phyloP scores from a whole-genome alignment of 2,888 invertebrate species.

The Rotaria sp. region DNA sequence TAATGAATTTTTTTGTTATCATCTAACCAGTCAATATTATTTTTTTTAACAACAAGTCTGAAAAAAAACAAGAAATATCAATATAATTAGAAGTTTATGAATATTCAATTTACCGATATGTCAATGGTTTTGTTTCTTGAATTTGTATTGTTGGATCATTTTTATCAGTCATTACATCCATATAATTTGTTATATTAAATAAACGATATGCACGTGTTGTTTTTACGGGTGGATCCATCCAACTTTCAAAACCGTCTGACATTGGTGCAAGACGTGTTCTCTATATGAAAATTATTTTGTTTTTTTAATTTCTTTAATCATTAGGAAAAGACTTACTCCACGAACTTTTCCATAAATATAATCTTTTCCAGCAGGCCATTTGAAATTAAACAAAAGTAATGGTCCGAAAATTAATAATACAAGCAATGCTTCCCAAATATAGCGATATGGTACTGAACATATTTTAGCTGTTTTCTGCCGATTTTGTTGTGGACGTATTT shows the following conservation, averaged over 20 bases:
- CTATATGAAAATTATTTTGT: neutral
- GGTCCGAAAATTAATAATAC: neutral
- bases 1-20: neutral
- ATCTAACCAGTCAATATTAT: constrained; percentile 12
- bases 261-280: neutral
- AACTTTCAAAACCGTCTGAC: neutral
- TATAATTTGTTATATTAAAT: constrained; percentile 21
- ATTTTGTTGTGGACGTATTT: neutral
- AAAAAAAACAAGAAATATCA: neutral
- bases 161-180: neutral
- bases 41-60: neutral
- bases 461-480: neutral
- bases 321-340: neutral
- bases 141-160: neutral
- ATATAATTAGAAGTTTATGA: neutral
- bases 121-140: neutral
- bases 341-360: neutral
- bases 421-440: too few relatives aligned
- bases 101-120: neutral
- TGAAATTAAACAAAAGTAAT: neutral
- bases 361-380: neutral
- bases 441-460: neutral
- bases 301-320: neutral
- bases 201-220: neutral
- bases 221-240: neutral